Percentiles rank a stretch among this genome's conserved stretches.
These are phyloP conservation scores for Drosophila nigricruria DNA, from an alignment of 2,888 invertebrate genomes.

Conservation along the genomic window DNA sequence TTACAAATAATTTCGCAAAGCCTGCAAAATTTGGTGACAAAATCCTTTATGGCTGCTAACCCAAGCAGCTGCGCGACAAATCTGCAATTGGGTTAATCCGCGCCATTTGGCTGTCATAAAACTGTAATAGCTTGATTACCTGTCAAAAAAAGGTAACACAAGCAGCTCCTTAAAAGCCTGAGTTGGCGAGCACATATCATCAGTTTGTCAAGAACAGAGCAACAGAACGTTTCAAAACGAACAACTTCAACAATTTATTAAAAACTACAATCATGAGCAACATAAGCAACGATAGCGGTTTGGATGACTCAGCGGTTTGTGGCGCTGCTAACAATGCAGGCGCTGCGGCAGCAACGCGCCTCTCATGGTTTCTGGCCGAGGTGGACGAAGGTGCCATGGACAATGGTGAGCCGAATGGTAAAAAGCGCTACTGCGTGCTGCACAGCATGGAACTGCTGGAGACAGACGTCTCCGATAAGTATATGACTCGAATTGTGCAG, in stretches of 20 bases:
- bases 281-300: constrained; percentile 65
- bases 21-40: not conserved
- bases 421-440: constrained; percentile 52
- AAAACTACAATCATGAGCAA: constrained; percentile 56
- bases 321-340: constrained; percentile 19
- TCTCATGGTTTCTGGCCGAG: constrained; percentile 81
- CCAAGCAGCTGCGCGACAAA: not conserved
- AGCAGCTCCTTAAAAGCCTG: constrained; percentile 12
- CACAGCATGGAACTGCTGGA: constrained; percentile 80
- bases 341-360: constrained; percentile 49
- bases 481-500: constrained; percentile 62
- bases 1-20: not conserved
- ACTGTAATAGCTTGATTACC: constrained; percentile 20
- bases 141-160: not conserved
- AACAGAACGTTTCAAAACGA: constrained; percentile 13
- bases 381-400: constrained; percentile 64
- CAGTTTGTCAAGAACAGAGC: constrained; percentile 50
- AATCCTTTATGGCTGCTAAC: not conserved
- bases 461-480: constrained; percentile 64
- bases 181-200: constrained; percentile 13
- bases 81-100: constrained; percentile 9
- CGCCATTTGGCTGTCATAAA: constrained; percentile 8
- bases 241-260: not conserved
- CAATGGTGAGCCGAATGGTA: constrained; percentile 43
- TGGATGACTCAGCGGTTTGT: constrained; percentile 62